phyloP scores from a whole-genome alignment of 2,797 vertebrate species.

The Neosalanx taihuensis region DNA sequence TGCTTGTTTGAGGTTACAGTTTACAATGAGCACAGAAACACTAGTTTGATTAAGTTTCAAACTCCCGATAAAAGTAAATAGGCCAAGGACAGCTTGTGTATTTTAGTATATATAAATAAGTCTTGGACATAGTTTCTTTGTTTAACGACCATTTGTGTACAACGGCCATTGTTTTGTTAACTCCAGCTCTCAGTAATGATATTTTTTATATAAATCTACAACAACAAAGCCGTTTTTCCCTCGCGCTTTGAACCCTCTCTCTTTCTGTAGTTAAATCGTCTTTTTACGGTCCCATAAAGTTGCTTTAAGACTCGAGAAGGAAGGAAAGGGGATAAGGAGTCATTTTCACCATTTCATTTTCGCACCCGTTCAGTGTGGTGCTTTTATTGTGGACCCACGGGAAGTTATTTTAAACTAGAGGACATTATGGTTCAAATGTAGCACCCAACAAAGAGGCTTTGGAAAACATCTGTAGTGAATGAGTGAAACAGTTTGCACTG shows the following conservation, averaged over 20 bases:
- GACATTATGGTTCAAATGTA: slow-evolving; percentile 45
- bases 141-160: background rate
- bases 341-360: slow-evolving; percentile 52
- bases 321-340: slow-evolving; percentile 46
- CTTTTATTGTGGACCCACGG: slow-evolving; percentile 28
- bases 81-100: background rate
- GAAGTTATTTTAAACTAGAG: slow-evolving; percentile 39
- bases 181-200: slow-evolving; percentile 16
- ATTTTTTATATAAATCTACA: slow-evolving; percentile 50
- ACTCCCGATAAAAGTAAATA: background rate
- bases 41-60: background rate
- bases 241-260: slow-evolving; percentile 47
- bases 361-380: slow-evolving; percentile 40
- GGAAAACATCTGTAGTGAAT: slow-evolving; percentile 2
- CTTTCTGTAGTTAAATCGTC: slow-evolving; percentile 57
- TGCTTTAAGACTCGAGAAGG: slow-evolving; percentile 58
- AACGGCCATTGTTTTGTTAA: slow-evolving; percentile 24
- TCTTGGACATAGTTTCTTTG: slow-evolving; percentile 4
- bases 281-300: slow-evolving; percentile 70
- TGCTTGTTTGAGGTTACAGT: slow-evolving; percentile 7
- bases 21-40: slow-evolving; percentile 3
- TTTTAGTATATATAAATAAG: background rate
- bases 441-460: background rate
- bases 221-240: slow-evolving; percentile 47
- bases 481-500: background rate